Percentiles rank a stretch among this genome's conserved stretches.
Conservation (phyloP, 1,140 invertebrate genomes). For the Megalopta genalis region DNA sequence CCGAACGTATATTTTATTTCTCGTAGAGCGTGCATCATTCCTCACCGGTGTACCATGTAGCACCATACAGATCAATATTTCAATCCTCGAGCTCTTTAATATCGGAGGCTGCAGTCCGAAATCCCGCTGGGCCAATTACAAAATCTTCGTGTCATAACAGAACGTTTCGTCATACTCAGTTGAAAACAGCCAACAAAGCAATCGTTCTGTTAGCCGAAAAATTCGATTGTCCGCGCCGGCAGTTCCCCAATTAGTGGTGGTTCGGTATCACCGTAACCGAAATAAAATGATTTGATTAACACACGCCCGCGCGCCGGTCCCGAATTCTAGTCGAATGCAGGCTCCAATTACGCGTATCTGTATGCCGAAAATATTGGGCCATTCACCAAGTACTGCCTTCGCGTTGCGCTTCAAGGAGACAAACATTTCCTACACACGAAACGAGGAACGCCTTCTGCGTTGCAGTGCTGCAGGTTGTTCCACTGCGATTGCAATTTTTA, state of each 20-base stretch:
- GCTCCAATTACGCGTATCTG: neutral
- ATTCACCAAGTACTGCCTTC: neutral
- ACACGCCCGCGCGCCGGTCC: neutral
- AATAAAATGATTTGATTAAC: slow-evolving; percentile 30
- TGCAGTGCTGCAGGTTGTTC: too few species aligned
- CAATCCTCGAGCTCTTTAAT: neutral
- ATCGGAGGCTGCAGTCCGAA: neutral
- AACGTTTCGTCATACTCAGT: slow-evolving; percentile 17
- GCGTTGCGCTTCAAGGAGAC: neutral
- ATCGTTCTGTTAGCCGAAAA: slow-evolving; percentile 26
- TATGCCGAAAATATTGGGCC: neutral
- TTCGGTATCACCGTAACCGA: neutral
- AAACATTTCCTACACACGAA: neutral
- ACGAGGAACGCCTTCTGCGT: too few species aligned
- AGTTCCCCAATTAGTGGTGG: slow-evolving; percentile 18
- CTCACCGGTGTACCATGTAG: too few species aligned
- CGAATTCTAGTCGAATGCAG: neutral
- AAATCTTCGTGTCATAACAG: slow-evolving; percentile 26
- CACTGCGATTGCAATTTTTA: too few species aligned
- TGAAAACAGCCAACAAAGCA: slow-evolving; percentile 26
- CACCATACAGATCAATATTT: neutral
- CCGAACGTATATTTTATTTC: neutral
- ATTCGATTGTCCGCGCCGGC: slow-evolving; percentile 21
- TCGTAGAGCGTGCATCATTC: neutral
- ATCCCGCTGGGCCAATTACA: slow-evolving; percentile 18